Evolutionary conservation across 2,888 invertebrate genomes (phyloP), one percentile per base, ranked within the genome.

Genomic region (Halictus ligatus): DNA sequence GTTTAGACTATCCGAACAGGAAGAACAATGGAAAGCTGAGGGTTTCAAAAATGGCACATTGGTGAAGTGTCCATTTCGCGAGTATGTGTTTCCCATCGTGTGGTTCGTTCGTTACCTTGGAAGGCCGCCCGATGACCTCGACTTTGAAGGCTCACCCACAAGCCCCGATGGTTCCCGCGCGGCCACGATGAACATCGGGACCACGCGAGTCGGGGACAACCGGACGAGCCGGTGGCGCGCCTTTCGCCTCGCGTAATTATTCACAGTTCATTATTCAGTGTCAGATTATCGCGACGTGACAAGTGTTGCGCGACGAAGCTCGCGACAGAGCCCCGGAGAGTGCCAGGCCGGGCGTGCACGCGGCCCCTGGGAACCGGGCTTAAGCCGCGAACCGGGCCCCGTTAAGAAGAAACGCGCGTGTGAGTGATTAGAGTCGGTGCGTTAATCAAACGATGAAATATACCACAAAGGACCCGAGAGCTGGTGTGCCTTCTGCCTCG

Each of bases 401-500:
- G 79, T 60, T 76, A 48, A 81, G 86, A 83, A 86, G 89, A 90
- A 88, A 89, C 91, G 90, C 91, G 87, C 88, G 92, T 89, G 91
- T 89, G 89, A 91, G 91, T 92, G 93, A 94, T 94, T 93, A 93
- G 94, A 92, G 90, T 87, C 86, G 82, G 78, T 69, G 86, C 91
- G 94, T 93, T 94, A 94, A 94, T 93, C 91, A 91, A 91, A 92
- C 92, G 93, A 92, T 92, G 94, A 93, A 92, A 93, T 93, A 93
- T 93, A 88, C 89, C 85, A 86, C 89, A 83, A 89, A 86, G 87
- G 85, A 87, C 82, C 83, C 78, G 84, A 71, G 58, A 12, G 81
- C 74, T 78, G 83, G 78, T 73, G 73, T 78, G 74, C 60, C 76
- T 75, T 75, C 74, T 79, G 75, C 84, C 80, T 74, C 73, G 79